Percentiles rank a stretch among this genome's conserved stretches.
These are phyloP conservation scores for Cygnus atratus DNA, from an alignment of 2,113 vertebrate genomes.

Conservation along the genomic window DNA sequence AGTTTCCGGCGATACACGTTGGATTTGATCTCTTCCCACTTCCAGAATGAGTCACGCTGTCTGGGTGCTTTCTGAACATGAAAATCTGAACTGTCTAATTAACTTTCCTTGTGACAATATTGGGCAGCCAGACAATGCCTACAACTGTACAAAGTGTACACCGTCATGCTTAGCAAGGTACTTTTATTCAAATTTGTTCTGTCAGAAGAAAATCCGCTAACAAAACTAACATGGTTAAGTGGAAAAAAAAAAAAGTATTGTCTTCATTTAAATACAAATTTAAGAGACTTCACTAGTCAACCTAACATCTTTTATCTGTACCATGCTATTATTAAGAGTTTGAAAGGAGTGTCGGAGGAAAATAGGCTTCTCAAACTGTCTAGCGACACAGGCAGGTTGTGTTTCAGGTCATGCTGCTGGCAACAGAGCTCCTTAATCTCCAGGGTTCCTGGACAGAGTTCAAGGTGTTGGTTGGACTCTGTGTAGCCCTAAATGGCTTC, in stretches of 20 bases:
- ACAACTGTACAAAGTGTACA: conserved; percentile 36
- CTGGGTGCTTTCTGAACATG: conserved; percentile 5
- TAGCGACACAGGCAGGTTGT: conserved; percentile 51
- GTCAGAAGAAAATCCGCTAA: conserved; percentile 65
- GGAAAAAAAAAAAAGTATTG: not conserved
- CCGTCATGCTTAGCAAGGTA: conserved; percentile 44
- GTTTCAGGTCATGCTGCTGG: conserved; percentile 55
- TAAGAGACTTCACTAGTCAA: conserved; percentile 47
- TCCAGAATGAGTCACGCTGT: not conserved
- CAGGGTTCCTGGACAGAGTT: conserved; percentile 56
- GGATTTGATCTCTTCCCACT: conserved; percentile 6
- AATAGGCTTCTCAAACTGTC: conserved; percentile 46
- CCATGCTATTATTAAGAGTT: conserved; percentile 31
- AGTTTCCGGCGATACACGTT: not conserved
- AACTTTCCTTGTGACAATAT: conserved; percentile 41
- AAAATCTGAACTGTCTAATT: conserved; percentile 57
- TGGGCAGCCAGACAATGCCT: conserved; percentile 1
- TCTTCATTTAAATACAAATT: conserved; percentile 51
- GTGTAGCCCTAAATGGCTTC: conserved; percentile 41
- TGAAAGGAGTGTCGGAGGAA: conserved; percentile 28
- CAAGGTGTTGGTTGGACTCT: conserved; percentile 58
- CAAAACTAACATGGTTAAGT: conserved; percentile 34
- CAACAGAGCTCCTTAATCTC: conserved; percentile 31
- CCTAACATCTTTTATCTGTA: conserved; percentile 35
- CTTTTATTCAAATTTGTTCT: conserved; percentile 55